A percentile compares a stretch with the other conserved stretches of the same genome.
Conservation (phyloP, 2,797 vertebrate genomes). For the Eutrigla gurnardus region DNA sequence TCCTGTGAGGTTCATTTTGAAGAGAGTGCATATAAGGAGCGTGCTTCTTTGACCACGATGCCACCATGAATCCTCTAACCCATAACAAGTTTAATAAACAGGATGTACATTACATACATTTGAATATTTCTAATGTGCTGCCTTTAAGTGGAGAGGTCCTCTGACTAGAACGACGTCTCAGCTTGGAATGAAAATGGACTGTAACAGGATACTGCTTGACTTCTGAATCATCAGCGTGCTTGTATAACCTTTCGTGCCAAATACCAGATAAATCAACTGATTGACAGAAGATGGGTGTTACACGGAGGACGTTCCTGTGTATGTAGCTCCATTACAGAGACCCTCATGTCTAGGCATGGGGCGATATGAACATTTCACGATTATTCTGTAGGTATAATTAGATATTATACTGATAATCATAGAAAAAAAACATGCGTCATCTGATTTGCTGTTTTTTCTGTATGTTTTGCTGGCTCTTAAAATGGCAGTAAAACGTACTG, state of each 20-base stretch:
- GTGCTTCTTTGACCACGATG: background rate
- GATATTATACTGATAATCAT: no score
- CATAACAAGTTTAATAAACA: no score
- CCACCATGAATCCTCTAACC: background rate
- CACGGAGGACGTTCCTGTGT: conserved; percentile 36
- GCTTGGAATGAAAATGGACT: conserved; percentile 52
- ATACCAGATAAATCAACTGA: conserved; percentile 48
- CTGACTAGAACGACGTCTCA: conserved; percentile 44
- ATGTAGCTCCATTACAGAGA: conserved; percentile 20
- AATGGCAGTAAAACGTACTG: no score
- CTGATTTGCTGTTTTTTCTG: no score
- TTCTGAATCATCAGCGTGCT: conserved; percentile 54
- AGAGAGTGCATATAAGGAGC: no score
- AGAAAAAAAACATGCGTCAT: no score
- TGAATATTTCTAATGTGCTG: no score
- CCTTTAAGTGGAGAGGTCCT: conserved; percentile 5
- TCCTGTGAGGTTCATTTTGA: no score
- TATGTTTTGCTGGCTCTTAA: no score
- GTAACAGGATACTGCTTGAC: conserved; percentile 53
- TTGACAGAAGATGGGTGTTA: conserved; percentile 71
- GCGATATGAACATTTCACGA: no score
- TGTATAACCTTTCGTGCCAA: conserved; percentile 53
- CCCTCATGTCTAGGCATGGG: conserved; percentile 13
- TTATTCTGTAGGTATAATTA: no score
- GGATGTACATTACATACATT: no score